A percentile compares a stretch with the other conserved stretches of the same genome.
Evolutionary conservation across 2,888 invertebrate species (phyloP).

Genomic region (Dexiosoma caninum): DNA sequence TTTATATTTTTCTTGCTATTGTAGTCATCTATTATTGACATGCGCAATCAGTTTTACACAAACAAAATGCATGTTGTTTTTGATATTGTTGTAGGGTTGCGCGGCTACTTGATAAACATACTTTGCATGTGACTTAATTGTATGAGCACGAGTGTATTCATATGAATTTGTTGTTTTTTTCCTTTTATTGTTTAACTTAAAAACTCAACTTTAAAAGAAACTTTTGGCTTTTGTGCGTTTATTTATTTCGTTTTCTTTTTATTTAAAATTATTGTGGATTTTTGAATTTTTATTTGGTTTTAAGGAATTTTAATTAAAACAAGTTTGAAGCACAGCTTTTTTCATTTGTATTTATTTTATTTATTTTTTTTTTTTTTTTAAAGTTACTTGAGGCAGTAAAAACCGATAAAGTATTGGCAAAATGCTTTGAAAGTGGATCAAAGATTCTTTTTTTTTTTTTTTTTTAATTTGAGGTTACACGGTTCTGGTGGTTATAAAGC

Average conservation of each 20-base stretch:
- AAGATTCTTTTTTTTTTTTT: too few relatives aligned
- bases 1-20: too few relatives aligned
- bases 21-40: too few relatives aligned
- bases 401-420: conserved; percentile 7
- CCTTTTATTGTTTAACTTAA: too few relatives aligned
- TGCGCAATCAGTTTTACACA: too few relatives aligned
- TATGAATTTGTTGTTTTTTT: not conserved
- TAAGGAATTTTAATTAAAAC: conserved; percentile 57
- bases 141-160: not conserved
- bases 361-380: not conserved
- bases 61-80: too few relatives aligned
- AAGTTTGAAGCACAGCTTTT: conserved; percentile 31
- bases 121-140: too few relatives aligned
- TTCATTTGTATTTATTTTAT: not conserved
- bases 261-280: conserved; percentile 40
- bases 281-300: conserved; percentile 51
- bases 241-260: not conserved
- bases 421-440: conserved; percentile 16
- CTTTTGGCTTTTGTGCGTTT: conserved; percentile 15
- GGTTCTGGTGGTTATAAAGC: conserved; percentile 7
- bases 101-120: too few relatives aligned
- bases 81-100: too few relatives aligned
- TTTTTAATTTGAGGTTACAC: not conserved
- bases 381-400: conserved; percentile 4
- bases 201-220: conserved; percentile 21